Conservation (phyloP, 2,888 invertebrate genomes). For the Chaitophorus viminalis region DNA sequence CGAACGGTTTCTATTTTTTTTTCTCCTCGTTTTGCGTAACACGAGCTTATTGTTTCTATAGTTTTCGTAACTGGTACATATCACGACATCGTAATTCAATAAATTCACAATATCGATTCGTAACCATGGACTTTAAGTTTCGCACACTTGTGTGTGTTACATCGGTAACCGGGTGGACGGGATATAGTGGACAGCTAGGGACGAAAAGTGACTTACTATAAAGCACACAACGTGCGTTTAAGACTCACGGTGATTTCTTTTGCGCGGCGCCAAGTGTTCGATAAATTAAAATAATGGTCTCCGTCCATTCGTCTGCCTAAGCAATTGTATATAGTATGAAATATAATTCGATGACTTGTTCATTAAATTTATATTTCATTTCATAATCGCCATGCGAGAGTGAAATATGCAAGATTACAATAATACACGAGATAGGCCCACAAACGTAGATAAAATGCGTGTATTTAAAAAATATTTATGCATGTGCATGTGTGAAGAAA, state of each 20-base stretch:
- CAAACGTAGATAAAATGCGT: neutral
- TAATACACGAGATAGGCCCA: neutral
- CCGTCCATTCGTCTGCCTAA: too few relatives aligned
- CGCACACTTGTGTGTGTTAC: neutral
- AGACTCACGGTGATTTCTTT: too few relatives aligned
- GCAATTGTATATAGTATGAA: too few relatives aligned
- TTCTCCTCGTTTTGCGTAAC: conserved; percentile 17
- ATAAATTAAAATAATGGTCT: too few relatives aligned
- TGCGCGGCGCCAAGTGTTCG: too few relatives aligned
- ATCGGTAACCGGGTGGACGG: too few relatives aligned
- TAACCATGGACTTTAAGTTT: neutral
- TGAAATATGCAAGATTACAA: neutral
- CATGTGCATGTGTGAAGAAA: neutral
- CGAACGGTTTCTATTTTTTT: conserved; percentile 4
- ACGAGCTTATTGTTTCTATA: neutral
- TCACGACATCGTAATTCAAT: conserved; percentile 33
- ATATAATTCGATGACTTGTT: too few relatives aligned
- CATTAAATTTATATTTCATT: too few relatives aligned
- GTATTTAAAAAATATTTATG: neutral
- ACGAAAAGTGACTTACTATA: too few relatives aligned
- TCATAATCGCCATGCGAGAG: neutral
- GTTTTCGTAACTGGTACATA: conserved; percentile 40
- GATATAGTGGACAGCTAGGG: too few relatives aligned
- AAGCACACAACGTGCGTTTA: too few relatives aligned
- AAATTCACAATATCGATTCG: neutral